These are phyloP conservation scores for Falco peregrinus DNA, from an alignment of 2,797 vertebrate species.

Conservation along the genomic window DNA sequence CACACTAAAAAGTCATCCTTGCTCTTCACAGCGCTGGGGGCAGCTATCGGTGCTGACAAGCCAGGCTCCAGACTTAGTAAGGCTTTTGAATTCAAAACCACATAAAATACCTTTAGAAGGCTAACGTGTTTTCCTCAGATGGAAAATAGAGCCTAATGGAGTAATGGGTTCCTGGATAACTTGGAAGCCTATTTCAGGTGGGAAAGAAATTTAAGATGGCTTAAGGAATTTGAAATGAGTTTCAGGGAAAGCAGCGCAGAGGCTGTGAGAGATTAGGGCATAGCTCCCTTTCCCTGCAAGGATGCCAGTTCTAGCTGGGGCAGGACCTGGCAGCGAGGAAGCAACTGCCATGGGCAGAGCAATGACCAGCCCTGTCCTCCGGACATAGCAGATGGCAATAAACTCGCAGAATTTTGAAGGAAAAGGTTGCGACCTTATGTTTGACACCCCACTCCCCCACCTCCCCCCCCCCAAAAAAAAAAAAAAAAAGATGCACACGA, in stretches of 20 bases:
- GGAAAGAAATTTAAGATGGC: neutral
- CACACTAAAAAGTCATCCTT: too few relatives aligned
- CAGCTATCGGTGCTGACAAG: neutral
- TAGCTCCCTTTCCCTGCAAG: neutral
- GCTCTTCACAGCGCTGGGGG: neutral
- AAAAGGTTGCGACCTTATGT: neutral
- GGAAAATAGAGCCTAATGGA: neutral
- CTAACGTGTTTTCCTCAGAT: neutral
- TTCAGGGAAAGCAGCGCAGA: neutral
- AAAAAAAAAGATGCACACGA: too few relatives aligned
- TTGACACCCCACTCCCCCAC: neutral
- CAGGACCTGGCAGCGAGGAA: neutral
- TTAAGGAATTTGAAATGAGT: neutral
- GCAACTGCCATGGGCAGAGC: accelerated
- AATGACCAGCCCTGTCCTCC: neutral
- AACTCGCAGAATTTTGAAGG: neutral
- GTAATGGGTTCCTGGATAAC: neutral
- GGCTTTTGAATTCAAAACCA: neutral
- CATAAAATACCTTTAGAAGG: neutral
- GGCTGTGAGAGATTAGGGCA: neutral
- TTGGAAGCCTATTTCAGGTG: neutral
- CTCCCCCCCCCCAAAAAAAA: too few relatives aligned
- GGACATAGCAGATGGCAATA: neutral
- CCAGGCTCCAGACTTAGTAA: neutral
- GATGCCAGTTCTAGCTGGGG: neutral